phyloP scores from a whole-genome alignment of 1,140 invertebrate genomes.

The Apis dorsata region DNA sequence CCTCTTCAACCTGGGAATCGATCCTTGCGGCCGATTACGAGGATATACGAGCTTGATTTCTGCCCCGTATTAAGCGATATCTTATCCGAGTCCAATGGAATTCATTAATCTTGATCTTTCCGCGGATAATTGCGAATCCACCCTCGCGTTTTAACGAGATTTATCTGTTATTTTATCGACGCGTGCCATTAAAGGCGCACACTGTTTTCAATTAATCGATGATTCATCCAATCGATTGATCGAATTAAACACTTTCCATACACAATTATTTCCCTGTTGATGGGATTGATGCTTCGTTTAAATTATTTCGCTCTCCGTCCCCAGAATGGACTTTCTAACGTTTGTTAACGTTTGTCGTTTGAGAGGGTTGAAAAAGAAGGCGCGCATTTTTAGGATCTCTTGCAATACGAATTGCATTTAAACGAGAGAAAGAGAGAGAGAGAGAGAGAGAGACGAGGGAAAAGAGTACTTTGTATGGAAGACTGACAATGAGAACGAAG shows the following conservation, averaged over 20 bases:
- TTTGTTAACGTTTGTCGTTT: too few relatives aligned
- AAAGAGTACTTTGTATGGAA: background rate
- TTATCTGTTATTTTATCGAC: too few relatives aligned
- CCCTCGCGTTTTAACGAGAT: background rate
- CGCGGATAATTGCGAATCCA: background rate
- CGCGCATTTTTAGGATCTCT: background rate
- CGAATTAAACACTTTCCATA: background rate
- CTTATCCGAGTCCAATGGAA: slow-evolving; percentile 25
- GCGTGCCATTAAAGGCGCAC: too few relatives aligned
- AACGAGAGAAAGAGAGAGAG: background rate
- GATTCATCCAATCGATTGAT: background rate
- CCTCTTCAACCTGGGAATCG: background rate
- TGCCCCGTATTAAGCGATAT: slow-evolving; percentile 22
- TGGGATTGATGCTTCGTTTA: background rate
- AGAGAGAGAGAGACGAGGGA: background rate
- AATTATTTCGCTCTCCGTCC: background rate
- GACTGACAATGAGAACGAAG: background rate
- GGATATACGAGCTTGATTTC: slow-evolving; percentile 19
- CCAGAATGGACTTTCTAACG: background rate
- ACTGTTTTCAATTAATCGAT: too few relatives aligned
- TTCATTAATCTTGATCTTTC: slow-evolving; percentile 31
- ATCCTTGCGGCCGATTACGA: slow-evolving; percentile 9
- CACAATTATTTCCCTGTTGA: too few relatives aligned
- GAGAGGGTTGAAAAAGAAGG: too few relatives aligned
- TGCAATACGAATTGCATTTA: background rate